Percentiles rank a stretch among this genome's conserved stretches.
Evolutionary conservation across 2,888 invertebrate genomes (phyloP).

Genomic region (Lucinisca nassula): DNA sequence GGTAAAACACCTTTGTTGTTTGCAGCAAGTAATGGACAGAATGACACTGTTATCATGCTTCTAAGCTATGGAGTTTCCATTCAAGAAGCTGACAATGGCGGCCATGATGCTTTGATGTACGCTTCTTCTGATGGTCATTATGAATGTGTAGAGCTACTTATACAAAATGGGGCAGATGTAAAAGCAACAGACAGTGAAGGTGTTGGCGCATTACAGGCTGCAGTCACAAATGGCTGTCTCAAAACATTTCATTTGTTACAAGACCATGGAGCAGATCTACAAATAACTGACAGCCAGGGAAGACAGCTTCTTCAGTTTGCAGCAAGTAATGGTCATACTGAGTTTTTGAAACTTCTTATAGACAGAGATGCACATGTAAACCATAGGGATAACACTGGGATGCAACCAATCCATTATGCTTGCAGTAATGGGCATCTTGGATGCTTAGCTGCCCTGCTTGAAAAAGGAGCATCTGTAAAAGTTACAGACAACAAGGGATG

Average conservation of each 20-base stretch:
- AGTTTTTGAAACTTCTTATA: background rate
- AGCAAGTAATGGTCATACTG: background rate
- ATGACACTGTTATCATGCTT: background rate
- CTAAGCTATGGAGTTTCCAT: background rate
- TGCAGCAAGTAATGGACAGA: background rate
- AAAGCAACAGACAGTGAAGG: background rate
- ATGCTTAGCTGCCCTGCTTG: background rate
- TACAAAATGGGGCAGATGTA: background rate
- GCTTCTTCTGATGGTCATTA: background rate
- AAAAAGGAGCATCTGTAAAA: background rate
- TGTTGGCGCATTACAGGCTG: background rate
- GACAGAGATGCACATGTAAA: background rate
- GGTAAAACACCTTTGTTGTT: background rate
- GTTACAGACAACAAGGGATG: background rate
- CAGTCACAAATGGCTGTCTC: background rate
- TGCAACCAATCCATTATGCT: constrained; percentile 5
- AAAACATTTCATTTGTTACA: background rate
- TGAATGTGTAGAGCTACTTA: background rate
- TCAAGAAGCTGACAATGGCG: background rate
- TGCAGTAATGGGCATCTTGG: background rate
- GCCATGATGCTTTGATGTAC: background rate
- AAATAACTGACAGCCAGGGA: background rate
- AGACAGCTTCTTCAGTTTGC: constrained; percentile 2
- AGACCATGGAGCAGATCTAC: background rate
- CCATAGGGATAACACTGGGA: background rate